phyloP scores from a whole-genome alignment of 2,113 vertebrate species.

The Notarius lentiginosus region DNA sequence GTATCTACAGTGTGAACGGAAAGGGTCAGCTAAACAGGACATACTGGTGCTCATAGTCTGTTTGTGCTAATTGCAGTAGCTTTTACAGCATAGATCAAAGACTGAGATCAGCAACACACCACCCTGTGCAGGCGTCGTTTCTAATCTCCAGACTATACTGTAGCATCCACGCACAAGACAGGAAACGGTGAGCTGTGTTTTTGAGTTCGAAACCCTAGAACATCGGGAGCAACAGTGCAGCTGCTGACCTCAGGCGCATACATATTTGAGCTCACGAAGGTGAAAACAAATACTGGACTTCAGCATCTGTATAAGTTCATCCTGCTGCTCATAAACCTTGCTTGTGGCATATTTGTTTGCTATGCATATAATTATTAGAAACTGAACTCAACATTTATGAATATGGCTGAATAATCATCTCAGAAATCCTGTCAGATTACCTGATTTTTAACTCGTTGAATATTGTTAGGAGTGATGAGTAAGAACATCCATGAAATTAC shows the following conservation, averaged over 20 bases:
- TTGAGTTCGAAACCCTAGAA: neutral
- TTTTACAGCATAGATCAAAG: constrained; percentile 18
- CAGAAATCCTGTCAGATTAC: neutral
- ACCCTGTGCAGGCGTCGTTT: neutral
- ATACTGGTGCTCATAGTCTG: neutral
- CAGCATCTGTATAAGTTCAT: neutral
- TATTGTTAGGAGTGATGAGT: neutral
- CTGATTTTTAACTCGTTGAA: neutral
- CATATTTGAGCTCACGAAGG: neutral
- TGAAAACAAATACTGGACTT: neutral
- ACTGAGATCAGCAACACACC: neutral
- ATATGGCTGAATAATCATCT: neutral
- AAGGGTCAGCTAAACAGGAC: constrained; percentile 22
- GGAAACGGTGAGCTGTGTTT: neutral
- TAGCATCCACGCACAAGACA: neutral
- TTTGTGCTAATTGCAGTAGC: constrained; percentile 25
- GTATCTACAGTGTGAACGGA: constrained; percentile 18
- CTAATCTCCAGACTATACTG: constrained; percentile 6
- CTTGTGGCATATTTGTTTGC: neutral
- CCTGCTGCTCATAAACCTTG: neutral
- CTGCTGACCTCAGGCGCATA: neutral
- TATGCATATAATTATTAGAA: neutral
- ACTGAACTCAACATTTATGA: neutral
- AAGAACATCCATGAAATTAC: neutral
- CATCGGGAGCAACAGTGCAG: neutral